Percentiles rank a stretch among this genome's conserved stretches.
Evolutionary conservation across 1,140 invertebrate species (phyloP).

Genomic region (Orchesella cincta): DNA sequence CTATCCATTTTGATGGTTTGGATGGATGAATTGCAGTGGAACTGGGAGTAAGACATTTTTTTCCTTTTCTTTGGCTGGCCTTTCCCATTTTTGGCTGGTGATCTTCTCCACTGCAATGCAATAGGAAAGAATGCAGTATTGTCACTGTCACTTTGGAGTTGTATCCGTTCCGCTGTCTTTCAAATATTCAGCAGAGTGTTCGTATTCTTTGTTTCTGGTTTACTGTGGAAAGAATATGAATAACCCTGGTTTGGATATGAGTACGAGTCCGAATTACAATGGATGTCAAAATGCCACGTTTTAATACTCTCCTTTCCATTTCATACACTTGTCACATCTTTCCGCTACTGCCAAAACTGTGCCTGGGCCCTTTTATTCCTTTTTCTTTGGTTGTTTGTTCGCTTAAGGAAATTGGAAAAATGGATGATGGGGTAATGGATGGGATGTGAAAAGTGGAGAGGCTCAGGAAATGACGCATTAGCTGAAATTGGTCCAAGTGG

Average conservation of each 20-base stretch:
- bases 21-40: background rate
- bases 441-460: background rate
- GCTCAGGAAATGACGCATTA: conserved; percentile 1
- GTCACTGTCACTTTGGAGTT: background rate
- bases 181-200: background rate
- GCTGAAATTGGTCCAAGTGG: background rate
- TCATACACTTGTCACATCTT: too few relatives aligned
- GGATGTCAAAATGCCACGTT: too few relatives aligned
- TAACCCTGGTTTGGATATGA: too few relatives aligned
- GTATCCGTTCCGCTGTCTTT: background rate
- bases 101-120: too few relatives aligned
- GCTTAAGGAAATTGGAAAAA: background rate
- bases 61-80: background rate
- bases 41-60: background rate
- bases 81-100: too few relatives aligned
- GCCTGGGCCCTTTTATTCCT: background rate
- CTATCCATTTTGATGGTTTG: background rate
- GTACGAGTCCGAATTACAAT: too few relatives aligned
- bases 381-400: background rate
- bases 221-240: background rate
- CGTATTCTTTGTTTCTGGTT: background rate
- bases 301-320: too few relatives aligned
- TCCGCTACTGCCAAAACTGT: background rate
- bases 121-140: background rate
- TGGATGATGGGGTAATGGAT: background rate